phyloP scores from a whole-genome alignment of 92 coral and sea anemone species.

The Bergia sp. region DNA sequence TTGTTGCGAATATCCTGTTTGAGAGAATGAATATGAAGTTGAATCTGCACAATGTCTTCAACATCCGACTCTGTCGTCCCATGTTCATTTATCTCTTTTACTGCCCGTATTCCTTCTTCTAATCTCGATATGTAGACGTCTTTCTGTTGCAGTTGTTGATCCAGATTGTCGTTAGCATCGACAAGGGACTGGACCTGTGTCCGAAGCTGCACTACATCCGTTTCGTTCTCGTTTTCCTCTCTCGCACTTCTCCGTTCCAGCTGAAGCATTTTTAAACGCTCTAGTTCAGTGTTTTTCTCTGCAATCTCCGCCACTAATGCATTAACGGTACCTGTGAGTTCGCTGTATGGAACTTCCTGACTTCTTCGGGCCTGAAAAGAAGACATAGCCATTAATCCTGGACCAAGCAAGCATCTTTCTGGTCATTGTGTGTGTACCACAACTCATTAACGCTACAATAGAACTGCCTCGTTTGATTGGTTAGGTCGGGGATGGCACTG shows the following conservation, averaged over 20 bases:
- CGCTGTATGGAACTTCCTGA: slow-evolving; percentile 28
- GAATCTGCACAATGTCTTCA: slow-evolving; percentile 37
- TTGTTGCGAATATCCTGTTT: neutral
- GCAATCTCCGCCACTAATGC: slow-evolving; percentile 41
- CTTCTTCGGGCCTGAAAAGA: slow-evolving; percentile 13
- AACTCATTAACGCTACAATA: too few relatives aligned
- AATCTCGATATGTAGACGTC: slow-evolving; percentile 28
- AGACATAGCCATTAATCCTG: neutral
- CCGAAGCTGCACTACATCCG: slow-evolving; percentile 19
- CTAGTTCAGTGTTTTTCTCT: slow-evolving; percentile 41
- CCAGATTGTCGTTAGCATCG: slow-evolving; percentile 29
- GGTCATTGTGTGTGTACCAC: too few relatives aligned
- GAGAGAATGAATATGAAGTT: slow-evolving; percentile 18
- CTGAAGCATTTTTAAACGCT: slow-evolving; percentile 4
- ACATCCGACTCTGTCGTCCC: slow-evolving; percentile 19
- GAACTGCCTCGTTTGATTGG: too few relatives aligned
- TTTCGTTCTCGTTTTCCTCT: slow-evolving; percentile 7
- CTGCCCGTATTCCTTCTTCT: slow-evolving; percentile 31
- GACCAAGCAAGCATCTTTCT: too few relatives aligned
- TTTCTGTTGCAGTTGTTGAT: slow-evolving; percentile 32
- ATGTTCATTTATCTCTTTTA: slow-evolving; percentile 8
- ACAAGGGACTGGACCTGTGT: slow-evolving; percentile 33
- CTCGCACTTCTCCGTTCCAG: neutral
- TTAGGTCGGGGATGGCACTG: too few relatives aligned
- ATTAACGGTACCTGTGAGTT: slow-evolving; percentile 33